Evolutionary conservation across 2,797 vertebrate genomes (phyloP).

Genomic region (Nyctibius grandis): DNA sequence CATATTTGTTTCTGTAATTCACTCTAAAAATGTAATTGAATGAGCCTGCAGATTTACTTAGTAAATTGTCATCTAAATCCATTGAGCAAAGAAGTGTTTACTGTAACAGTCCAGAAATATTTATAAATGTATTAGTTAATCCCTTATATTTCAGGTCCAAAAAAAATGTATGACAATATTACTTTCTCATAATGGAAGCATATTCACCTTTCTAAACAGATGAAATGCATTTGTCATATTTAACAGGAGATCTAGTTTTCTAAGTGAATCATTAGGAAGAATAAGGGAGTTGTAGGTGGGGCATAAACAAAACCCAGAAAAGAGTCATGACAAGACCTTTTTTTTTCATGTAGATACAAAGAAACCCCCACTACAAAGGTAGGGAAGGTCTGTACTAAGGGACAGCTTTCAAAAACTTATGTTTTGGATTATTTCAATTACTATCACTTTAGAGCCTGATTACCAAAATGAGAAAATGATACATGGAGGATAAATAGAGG

Average conservation of each 20-base stretch:
- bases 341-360: neutral
- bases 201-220: neutral
- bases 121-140: neutral
- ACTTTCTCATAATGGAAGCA: neutral
- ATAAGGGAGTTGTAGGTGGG: neutral
- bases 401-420: neutral
- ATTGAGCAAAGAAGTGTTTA: neutral
- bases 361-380: neutral
- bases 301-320: neutral
- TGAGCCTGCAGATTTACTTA: neutral
- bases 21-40: neutral
- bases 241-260: neutral
- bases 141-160: neutral
- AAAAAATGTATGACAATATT: neutral
- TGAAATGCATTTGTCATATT: neutral
- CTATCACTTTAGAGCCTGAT: neutral
- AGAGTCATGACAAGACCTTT: neutral
- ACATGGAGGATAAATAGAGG: neutral
- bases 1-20: neutral
- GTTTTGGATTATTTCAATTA: neutral
- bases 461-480: neutral
- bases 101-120: neutral
- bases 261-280: neutral
- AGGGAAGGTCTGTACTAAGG: neutral
- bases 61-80: neutral